A percentile compares a stretch with the other conserved stretches of the same genome.
Evolutionary conservation across 2,888 invertebrate species (phyloP).

Genomic region (Trichopoda pennipes): DNA sequence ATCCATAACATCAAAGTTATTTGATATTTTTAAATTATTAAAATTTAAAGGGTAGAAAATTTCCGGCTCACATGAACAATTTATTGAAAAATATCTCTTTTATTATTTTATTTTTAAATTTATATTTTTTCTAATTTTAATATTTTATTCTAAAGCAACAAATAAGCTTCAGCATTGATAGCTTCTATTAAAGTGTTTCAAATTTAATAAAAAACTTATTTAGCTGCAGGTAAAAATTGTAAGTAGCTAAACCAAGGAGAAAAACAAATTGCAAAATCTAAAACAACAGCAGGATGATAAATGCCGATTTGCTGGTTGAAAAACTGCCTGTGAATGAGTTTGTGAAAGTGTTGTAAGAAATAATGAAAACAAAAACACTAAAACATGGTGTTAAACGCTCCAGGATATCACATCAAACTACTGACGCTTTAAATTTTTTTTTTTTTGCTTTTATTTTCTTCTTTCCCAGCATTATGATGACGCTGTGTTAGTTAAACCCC

Average conservation of each 20-base stretch:
- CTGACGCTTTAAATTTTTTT: conserved; percentile 4
- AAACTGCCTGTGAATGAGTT: conserved; percentile 26
- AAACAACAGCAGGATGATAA: conserved; percentile 62
- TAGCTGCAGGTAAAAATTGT: background rate
- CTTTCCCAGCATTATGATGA: background rate
- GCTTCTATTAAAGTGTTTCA: background rate
- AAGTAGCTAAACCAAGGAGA: background rate
- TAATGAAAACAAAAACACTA: conserved; percentile 24
- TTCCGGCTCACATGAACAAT: too few relatives aligned
- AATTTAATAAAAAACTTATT: background rate
- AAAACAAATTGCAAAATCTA: conserved; percentile 24
- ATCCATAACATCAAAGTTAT: too few relatives aligned
- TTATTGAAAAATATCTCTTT: background rate
- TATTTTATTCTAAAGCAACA: background rate
- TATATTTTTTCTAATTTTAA: background rate
- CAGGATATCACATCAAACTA: conserved; percentile 61
- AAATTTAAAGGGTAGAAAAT: too few relatives aligned
- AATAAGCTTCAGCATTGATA: too few relatives aligned
- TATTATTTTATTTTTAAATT: background rate
- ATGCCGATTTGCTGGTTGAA: conserved; percentile 66
- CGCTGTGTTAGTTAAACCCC: background rate
- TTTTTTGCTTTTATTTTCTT: background rate
- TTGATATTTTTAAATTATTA: too few relatives aligned
- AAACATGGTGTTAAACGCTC: conserved; percentile 58
- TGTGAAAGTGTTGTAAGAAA: conserved; percentile 24